Evolutionary conservation across 2,113 vertebrate species (phyloP).

Genomic region (Speoplatyrhinus poulsoni): DNA sequence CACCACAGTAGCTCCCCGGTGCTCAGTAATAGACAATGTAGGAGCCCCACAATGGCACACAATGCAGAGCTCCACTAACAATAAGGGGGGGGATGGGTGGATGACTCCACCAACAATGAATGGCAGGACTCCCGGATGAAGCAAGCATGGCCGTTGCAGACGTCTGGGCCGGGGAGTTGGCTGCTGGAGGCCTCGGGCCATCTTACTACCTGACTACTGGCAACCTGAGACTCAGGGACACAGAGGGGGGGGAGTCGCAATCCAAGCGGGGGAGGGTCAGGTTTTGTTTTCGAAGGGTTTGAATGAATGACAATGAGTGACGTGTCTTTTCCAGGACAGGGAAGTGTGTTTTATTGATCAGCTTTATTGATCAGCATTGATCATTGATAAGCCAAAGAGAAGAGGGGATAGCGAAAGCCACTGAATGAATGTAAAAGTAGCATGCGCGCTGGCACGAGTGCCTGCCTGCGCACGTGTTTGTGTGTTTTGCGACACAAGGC

Average conservation of each 20-base stretch:
- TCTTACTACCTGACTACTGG: conserved; percentile 58
- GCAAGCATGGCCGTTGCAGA: conserved; percentile 59
- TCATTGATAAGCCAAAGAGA: too few relatives aligned
- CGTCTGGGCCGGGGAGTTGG: conserved; percentile 71
- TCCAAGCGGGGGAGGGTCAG: not conserved
- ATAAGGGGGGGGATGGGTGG: conserved; percentile 22
- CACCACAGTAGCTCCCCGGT: conserved; percentile 21
- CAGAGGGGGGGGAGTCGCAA: not conserved
- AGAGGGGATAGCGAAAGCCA: too few relatives aligned
- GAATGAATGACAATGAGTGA: conserved; percentile 8
- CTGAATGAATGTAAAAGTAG: too few relatives aligned
- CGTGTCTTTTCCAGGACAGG: not conserved
- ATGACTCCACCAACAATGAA: conserved; percentile 50
- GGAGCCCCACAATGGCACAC: conserved; percentile 24
- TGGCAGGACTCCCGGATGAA: conserved; percentile 55
- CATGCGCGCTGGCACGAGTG: not conserved
- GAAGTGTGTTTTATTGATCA: not conserved
- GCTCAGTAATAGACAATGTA: conserved; percentile 47
- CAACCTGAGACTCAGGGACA: conserved; percentile 54
- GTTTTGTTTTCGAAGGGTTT: not conserved
- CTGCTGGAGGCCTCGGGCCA: conserved; percentile 52
- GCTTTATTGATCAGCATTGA: too few relatives aligned
- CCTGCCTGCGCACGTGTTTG: not conserved
- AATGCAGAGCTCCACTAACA: conserved; percentile 52
- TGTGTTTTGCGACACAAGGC: conserved; percentile 14